phyloP scores from a whole-genome alignment of 1,140 invertebrate genomes.

The Zaprionus davidi region DNA sequence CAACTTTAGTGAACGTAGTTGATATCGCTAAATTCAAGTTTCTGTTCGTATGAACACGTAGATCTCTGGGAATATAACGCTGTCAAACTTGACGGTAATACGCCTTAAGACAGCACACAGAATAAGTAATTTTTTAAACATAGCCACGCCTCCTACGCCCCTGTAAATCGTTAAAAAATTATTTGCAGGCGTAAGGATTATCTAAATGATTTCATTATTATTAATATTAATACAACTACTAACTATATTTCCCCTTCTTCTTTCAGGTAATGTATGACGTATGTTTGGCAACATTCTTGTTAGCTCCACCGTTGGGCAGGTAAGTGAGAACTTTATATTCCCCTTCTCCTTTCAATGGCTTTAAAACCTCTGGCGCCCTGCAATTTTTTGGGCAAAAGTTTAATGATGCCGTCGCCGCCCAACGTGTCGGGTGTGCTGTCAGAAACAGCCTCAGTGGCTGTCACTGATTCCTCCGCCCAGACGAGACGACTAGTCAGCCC shows the following conservation, averaged over 20 bases:
- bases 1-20: too few species aligned
- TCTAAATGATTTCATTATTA: not conserved
- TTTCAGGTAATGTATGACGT: slow-evolving; percentile 74
- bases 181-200: too few species aligned
- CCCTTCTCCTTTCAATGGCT: slow-evolving; percentile 4
- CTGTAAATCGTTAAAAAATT: too few species aligned
- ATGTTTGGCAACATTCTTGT: slow-evolving; percentile 7
- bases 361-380: not conserved
- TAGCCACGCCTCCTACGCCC: too few species aligned
- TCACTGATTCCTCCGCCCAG: slow-evolving; percentile 2
- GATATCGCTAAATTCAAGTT: too few species aligned
- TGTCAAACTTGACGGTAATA: too few species aligned
- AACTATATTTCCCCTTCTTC: not conserved
- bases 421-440: slow-evolving; percentile 56
- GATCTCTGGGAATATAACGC: too few species aligned
- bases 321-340: slow-evolving; percentile 46
- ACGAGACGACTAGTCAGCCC: slow-evolving; percentile 47
- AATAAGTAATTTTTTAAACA: accelerated
- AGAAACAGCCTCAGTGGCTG: slow-evolving; percentile 45
- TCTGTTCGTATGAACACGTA: too few species aligned
- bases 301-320: slow-evolving; percentile 38
- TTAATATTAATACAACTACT: not conserved
- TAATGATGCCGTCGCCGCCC: slow-evolving; percentile 21
- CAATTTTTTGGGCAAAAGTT: slow-evolving; percentile 27
- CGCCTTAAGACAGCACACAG: accelerated